These are phyloP conservation scores for Philereme transversata DNA, from an alignment of 2,888 invertebrate genomes.

Conservation along the genomic window DNA sequence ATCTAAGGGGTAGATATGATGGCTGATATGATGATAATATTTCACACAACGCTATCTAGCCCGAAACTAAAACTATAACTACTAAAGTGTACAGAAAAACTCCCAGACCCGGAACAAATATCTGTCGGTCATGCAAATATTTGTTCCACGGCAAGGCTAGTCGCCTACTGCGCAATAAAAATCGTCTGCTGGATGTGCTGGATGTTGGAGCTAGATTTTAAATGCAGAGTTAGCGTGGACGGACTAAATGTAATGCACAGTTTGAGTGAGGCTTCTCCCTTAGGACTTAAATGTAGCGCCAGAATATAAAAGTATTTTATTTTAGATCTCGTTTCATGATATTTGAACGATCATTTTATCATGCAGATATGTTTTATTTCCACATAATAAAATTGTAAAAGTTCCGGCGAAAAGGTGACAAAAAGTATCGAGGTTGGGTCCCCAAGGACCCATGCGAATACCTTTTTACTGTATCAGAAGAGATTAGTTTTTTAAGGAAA, in stretches of 20 bases:
- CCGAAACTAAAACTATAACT: too few species aligned
- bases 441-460: slow-evolving; percentile 4
- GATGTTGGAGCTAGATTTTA: too few species aligned
- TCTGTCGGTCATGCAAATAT: too few species aligned
- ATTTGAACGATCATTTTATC: slow-evolving; percentile 24
- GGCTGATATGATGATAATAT: too few species aligned
- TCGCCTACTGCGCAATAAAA: too few species aligned
- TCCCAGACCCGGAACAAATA: too few species aligned
- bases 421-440: slow-evolving; percentile 18
- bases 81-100: too few species aligned
- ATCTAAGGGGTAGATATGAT: too few species aligned
- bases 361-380: slow-evolving; percentile 26
- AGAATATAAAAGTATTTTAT: slow-evolving; percentile 25
- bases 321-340: slow-evolving; percentile 28
- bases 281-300: slow-evolving; percentile 13
- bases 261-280: slow-evolving; percentile 19
- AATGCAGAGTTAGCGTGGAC: too few species aligned
- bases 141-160: too few species aligned
- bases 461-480: slow-evolving; percentile 2
- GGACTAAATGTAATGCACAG: not conserved
- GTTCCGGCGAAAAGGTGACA: slow-evolving; percentile 19
- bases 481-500: slow-evolving; percentile 12
- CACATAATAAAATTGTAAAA: slow-evolving; percentile 5
- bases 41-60: too few species aligned
- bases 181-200: too few species aligned